These are phyloP conservation scores for Prunella fulvescens DNA, from an alignment of 2,113 vertebrate genomes.

Conservation along the genomic window DNA sequence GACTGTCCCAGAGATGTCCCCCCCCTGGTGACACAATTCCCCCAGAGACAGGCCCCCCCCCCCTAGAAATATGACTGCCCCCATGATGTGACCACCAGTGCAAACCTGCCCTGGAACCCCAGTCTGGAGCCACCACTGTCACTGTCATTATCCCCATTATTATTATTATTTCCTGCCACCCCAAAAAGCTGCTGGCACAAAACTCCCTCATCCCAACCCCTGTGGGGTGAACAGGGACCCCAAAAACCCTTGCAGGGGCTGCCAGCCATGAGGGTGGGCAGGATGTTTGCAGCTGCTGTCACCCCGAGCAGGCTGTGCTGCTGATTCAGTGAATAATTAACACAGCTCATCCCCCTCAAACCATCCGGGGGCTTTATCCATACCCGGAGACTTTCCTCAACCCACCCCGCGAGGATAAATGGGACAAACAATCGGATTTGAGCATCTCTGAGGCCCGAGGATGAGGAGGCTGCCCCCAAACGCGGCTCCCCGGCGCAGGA, in stretches of 20 bases:
- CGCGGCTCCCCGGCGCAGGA: neutral
- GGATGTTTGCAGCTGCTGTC: neutral
- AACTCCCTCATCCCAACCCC: neutral
- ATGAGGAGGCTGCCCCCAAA: neutral
- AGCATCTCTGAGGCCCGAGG: neutral
- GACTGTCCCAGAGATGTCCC: neutral
- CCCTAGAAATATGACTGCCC: neutral
- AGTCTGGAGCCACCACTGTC: rapidly evolving
- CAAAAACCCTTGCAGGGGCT: neutral
- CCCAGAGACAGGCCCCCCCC: neutral
- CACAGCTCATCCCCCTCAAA: neutral
- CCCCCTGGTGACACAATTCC: neutral
- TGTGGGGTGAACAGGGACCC: neutral
- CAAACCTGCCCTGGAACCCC: neutral
- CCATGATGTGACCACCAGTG: neutral
- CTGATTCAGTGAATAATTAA: neutral
- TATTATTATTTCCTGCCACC: neutral
- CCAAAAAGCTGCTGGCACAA: neutral
- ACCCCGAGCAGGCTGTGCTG: neutral
- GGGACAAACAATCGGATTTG: neutral
- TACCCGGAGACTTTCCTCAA: neutral
- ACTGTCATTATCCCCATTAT: rapidly evolving
- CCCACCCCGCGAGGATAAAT: neutral
- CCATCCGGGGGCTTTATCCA: neutral
- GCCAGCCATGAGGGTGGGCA: neutral